phyloP scores from a whole-genome alignment of 1,140 invertebrate species.

The Neelides sp. region DNA sequence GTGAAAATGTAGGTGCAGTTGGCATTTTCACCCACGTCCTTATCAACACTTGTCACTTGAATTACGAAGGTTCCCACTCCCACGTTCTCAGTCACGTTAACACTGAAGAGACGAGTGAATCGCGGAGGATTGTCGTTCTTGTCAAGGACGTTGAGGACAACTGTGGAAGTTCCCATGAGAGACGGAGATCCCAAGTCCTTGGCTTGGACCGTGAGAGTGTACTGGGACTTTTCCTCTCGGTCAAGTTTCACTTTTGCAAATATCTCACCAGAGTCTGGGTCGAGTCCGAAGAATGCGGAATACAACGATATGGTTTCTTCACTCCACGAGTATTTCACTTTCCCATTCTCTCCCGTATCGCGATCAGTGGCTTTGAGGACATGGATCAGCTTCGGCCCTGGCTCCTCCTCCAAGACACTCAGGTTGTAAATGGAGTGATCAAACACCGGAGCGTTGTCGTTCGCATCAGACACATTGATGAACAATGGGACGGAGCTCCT shows the following conservation, averaged over 20 bases:
- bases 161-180: conserved; percentile 67
- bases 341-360: conserved; percentile 75
- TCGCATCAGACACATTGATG: conserved; percentile 77
- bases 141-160: conserved; percentile 69
- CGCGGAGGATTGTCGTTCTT: conserved; percentile 91
- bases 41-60: conserved; percentile 76
- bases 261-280: conserved; percentile 67
- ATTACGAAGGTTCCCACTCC: conserved; percentile 85
- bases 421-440: conserved; percentile 67
- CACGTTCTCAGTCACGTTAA: conserved; percentile 90
- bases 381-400: conserved; percentile 59
- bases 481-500: conserved; percentile 53
- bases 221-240: conserved; percentile 69
- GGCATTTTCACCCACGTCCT: conserved; percentile 72
- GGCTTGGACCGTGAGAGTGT: conserved; percentile 72
- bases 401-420: conserved; percentile 70
- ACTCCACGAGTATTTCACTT: conserved; percentile 62
- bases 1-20: conserved; percentile 78
- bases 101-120: conserved; percentile 81
- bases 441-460: conserved; percentile 80
- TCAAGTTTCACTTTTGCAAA: conserved; percentile 70
- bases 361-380: conserved; percentile 69
- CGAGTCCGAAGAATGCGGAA: conserved; percentile 65
- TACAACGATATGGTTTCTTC: conserved; percentile 42
- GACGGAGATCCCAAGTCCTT: conserved; percentile 71